Evolutionary conservation across 2,113 vertebrate genomes (phyloP).

Genomic region (Oncorhynchus keta): DNA sequence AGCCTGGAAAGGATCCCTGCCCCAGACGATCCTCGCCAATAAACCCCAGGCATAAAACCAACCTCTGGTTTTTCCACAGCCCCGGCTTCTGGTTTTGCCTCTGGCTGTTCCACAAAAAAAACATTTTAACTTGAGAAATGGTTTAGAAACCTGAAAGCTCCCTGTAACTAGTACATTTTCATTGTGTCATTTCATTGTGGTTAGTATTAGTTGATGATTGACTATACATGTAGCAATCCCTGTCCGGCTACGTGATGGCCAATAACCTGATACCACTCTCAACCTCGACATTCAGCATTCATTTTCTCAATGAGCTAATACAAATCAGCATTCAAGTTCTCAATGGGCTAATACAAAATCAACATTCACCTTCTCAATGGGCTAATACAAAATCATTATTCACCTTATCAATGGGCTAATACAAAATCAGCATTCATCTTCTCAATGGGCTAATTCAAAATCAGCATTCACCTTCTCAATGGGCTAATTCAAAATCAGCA

Average conservation of each 20-base stretch:
- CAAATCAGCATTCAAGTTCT: background rate
- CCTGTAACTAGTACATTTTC: background rate
- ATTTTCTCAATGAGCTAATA: background rate
- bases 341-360: background rate
- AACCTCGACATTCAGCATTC: background rate
- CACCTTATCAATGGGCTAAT: background rate
- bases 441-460: too few species aligned
- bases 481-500: too few species aligned
- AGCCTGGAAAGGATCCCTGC: constrained; percentile 77
- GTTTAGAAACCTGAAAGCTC: too few species aligned
- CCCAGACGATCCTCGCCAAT: constrained; percentile 68
- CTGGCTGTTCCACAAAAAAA: background rate
- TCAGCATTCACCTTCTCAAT: too few species aligned
- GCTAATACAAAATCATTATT: background rate
- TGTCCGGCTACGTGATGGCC: background rate
- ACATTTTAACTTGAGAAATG: background rate
- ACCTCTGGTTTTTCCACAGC: background rate
- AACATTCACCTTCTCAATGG: too few species aligned
- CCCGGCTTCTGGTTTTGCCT: background rate
- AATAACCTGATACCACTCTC: background rate
- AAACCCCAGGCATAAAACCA: background rate
- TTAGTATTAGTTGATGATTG: constrained; percentile 1
- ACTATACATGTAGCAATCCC: background rate
- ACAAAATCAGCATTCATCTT: too few species aligned
- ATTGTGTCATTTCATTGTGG: background rate